Evolutionary conservation across 30 jellyfish, hydroid and myxozoan genomes (phyloP).

Genomic region (Aurelia aurita complex sp. Pacific): DNA sequence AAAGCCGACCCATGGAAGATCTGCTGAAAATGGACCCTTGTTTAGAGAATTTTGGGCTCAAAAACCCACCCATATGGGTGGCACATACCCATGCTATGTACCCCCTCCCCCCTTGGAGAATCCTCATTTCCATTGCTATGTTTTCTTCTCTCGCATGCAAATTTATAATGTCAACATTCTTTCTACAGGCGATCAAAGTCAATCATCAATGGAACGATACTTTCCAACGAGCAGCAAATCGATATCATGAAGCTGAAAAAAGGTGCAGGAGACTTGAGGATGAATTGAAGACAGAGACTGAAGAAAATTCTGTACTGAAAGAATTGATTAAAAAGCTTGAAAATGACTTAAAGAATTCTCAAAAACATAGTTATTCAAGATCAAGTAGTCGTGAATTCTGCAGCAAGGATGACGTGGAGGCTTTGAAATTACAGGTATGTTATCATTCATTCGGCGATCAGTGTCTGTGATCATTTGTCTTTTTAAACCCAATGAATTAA

Average conservation of each 20-base stretch:
- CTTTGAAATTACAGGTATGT: constrained; percentile 46
- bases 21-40: too few species aligned
- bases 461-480: too few species aligned
- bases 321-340: constrained; percentile 17
- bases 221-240: constrained; percentile 11
- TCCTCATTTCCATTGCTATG: too few species aligned
- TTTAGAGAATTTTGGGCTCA: too few species aligned
- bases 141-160: too few species aligned
- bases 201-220: constrained; percentile 60
- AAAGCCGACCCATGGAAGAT: too few species aligned
- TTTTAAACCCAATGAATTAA: too few species aligned
- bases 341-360: not conserved
- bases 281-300: constrained; percentile 18
- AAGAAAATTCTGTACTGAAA: constrained; percentile 34
- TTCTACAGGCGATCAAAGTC: constrained; percentile 34
- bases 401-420: constrained; percentile 64
- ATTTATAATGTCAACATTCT: not conserved
- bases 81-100: too few species aligned
- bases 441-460: not conserved
- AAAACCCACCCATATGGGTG: too few species aligned
- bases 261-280: constrained; percentile 26
- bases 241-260: constrained; percentile 36
- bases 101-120: too few species aligned
- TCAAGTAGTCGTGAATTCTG: constrained; percentile 30
- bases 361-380: constrained; percentile 9